Percentiles rank a stretch among this genome's conserved stretches.
Conservation (phyloP, 2,113 vertebrate species). For the Epinephelus lanceolatus region DNA sequence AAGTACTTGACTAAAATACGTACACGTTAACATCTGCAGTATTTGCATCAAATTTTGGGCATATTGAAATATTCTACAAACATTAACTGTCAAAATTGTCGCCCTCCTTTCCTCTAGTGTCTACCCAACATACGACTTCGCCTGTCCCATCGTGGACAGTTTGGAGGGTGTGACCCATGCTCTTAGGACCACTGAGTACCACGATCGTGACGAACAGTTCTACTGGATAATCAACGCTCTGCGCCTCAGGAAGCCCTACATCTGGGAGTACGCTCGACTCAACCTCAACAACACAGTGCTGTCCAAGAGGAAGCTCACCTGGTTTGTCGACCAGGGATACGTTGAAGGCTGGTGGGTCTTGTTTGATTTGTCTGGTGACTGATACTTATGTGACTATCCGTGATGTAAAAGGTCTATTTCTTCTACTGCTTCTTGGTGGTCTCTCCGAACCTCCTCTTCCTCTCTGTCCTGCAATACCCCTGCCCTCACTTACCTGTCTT, state of each 20-base stretch:
- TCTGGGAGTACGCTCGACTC: conserved; percentile 97
- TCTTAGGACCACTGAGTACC: conserved; percentile 97
- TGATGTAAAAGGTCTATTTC: background rate
- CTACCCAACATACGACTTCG: conserved; percentile 98
- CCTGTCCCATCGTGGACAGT: conserved; percentile 98
- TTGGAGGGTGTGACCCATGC: conserved; percentile 97
- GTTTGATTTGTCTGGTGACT: background rate
- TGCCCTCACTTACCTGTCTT: background rate
- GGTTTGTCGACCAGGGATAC: conserved; percentile 98
- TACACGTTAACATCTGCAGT: background rate
- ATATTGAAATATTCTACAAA: background rate
- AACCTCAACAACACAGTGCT: conserved; percentile 99
- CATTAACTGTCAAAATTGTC: background rate
- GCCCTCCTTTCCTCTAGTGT: conserved; percentile 80
- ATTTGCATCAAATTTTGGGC: background rate
- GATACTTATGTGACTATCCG: background rate
- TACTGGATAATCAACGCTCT: conserved; percentile 96
- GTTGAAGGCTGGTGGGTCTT: conserved; percentile 94
- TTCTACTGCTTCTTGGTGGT: background rate
- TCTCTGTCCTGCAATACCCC: background rate
- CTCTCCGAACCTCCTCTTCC: background rate
- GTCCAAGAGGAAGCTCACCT: conserved; percentile 97
- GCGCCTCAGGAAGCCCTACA: conserved; percentile 92
- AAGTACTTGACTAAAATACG: conserved; percentile 81
- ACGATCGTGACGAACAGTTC: conserved; percentile 97